Conservation (phyloP, 2,797 vertebrate genomes). For the Lates japonicus region DNA sequence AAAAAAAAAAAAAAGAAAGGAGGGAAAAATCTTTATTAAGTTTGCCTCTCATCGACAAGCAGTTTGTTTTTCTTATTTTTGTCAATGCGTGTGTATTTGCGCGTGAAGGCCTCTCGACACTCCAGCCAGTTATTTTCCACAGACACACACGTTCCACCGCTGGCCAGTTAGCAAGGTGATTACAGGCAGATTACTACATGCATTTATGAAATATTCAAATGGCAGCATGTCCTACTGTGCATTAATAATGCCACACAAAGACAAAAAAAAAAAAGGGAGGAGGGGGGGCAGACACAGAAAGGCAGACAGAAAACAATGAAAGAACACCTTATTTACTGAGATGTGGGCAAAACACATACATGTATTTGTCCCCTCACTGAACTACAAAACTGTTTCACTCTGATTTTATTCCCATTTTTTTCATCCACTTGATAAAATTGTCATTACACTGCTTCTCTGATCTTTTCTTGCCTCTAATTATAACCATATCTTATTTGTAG, state of each 20-base stretch:
- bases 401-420: neutral
- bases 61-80: constrained; percentile 66
- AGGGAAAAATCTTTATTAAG: constrained; percentile 88
- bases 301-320: constrained; percentile 60
- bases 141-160: constrained; percentile 80
- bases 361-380: constrained; percentile 23
- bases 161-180: constrained; percentile 95
- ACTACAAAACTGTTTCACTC: constrained; percentile 8
- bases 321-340: constrained; percentile 56
- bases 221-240: constrained; percentile 94
- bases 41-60: constrained; percentile 89
- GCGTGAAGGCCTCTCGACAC: constrained; percentile 66
- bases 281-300: constrained; percentile 25
- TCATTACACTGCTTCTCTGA: constrained; percentile 11
- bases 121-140: constrained; percentile 44
- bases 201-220: constrained; percentile 98
- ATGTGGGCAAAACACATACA: constrained; percentile 21
- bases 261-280: constrained; percentile 86
- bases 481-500: neutral
- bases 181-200: constrained; percentile 96
- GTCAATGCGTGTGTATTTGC: constrained; percentile 67
- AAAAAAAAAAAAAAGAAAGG: constrained; percentile 39
- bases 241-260: constrained; percentile 96
- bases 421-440: neutral
- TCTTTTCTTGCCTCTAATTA: constrained; percentile 11